phyloP scores from a whole-genome alignment of 2,888 invertebrate species.

The Apamea epomidion region DNA sequence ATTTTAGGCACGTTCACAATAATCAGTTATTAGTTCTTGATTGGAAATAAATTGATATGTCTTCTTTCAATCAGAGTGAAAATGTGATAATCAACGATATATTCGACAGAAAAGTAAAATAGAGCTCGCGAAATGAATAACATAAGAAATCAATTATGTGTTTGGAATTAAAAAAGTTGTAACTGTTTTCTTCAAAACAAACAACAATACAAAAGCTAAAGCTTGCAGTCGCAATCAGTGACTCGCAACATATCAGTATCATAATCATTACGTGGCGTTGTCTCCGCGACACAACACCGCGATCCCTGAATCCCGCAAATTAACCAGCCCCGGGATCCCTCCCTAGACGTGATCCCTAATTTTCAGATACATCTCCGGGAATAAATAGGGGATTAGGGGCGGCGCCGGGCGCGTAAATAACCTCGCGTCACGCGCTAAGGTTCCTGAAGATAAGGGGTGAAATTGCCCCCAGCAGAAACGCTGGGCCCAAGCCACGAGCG shows the following conservation, averaged over 20 bases:
- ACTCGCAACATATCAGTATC: slow-evolving; percentile 45
- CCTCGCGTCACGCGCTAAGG: slow-evolving; percentile 84
- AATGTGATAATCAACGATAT: slow-evolving; percentile 21
- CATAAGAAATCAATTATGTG: background rate
- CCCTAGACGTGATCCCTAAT: slow-evolving; percentile 89
- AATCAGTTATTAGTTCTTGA: slow-evolving; percentile 34
- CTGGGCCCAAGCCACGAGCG: slow-evolving; percentile 69
- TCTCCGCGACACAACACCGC: slow-evolving; percentile 57
- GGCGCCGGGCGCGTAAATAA: slow-evolving; percentile 88
- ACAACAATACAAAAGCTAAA: slow-evolving; percentile 7
- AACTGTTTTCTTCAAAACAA: slow-evolving; percentile 13
- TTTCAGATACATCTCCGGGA: slow-evolving; percentile 90
- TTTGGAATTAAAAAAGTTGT: background rate
- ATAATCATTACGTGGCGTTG: slow-evolving; percentile 59
- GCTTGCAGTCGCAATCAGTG: slow-evolving; percentile 44
- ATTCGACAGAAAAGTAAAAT: slow-evolving; percentile 27
- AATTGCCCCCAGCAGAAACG: slow-evolving; percentile 81
- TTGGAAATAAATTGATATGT: slow-evolving; percentile 46
- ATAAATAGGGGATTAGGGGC: slow-evolving; percentile 90
- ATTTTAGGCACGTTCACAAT: slow-evolving; percentile 28
- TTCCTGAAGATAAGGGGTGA: slow-evolving; percentile 85
- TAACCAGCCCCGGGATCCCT: slow-evolving; percentile 78
- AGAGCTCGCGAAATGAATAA: slow-evolving; percentile 15
- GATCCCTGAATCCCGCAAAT: slow-evolving; percentile 82
- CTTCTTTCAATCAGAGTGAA: slow-evolving; percentile 43